phyloP scores from a whole-genome alignment of 2,888 invertebrate genomes.

The Caenorhabditis sulstoni region DNA sequence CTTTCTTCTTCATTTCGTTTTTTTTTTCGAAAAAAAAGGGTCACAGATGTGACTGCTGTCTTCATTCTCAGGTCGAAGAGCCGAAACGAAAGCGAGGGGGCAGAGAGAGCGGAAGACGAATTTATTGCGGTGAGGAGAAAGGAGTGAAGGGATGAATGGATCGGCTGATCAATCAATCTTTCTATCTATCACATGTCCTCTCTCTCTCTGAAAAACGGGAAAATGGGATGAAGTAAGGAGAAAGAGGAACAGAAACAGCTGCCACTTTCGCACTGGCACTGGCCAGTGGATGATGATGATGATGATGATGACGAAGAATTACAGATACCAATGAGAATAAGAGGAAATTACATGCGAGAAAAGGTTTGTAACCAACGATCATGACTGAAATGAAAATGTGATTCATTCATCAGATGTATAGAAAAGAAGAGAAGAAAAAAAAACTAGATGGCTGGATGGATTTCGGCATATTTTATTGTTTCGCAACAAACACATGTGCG shows the following conservation, averaged over 20 bases:
- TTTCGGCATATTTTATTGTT: constrained; percentile 42
- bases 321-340: not conserved
- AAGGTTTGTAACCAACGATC: no score
- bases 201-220: not conserved
- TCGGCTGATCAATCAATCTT: constrained; percentile 7
- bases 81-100: constrained; percentile 3
- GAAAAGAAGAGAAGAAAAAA: constrained; percentile 6
- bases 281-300: no score
- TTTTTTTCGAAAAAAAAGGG: no score
- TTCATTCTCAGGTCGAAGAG: constrained; percentile 15
- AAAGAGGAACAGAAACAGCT: constrained; percentile 31
- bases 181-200: constrained; percentile 34
- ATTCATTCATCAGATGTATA: constrained; percentile 18
- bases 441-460: constrained; percentile 35
- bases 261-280: not conserved
- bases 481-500: constrained; percentile 34
- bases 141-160: constrained; percentile 2
- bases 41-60: not conserved
- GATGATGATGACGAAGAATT: not conserved
- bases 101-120: constrained; percentile 4
- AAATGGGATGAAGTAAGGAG: no score
- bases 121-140: constrained; percentile 37
- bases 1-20: no score
- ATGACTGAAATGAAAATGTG: no score
- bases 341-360: no score